These are phyloP conservation scores for Halotydeus destructor DNA, from an alignment of 1,140 invertebrate genomes.

Conservation along the genomic window DNA sequence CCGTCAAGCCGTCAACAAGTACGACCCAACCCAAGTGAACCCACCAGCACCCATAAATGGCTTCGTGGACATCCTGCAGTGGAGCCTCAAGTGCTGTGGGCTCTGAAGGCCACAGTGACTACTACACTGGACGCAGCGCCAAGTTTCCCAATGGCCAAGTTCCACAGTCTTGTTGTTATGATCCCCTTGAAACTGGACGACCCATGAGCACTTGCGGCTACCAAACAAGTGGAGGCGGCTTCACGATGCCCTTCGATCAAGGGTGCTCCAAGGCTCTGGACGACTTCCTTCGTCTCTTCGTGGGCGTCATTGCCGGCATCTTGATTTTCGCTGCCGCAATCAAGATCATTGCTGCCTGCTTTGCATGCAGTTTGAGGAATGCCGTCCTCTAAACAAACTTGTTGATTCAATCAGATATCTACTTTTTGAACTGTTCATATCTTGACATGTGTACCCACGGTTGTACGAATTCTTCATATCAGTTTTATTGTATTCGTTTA, in stretches of 20 bases:
- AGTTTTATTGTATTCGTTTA: too few relatives aligned
- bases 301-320: slow-evolving; percentile 3
- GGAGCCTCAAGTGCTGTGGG: slow-evolving; percentile 3
- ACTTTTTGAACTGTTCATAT: too few relatives aligned
- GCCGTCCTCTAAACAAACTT: too few relatives aligned
- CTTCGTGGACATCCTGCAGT: neutral
- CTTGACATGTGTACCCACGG: too few relatives aligned
- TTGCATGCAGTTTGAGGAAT: slow-evolving; percentile 7
- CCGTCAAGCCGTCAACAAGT: too few relatives aligned
- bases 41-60: neutral
- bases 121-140: too few relatives aligned
- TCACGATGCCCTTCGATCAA: neutral
- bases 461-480: too few relatives aligned
- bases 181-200: neutral
- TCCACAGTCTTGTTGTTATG: slow-evolving; percentile 2
- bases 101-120: too few relatives aligned
- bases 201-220: neutral
- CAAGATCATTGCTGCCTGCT: slow-evolving; percentile 8
- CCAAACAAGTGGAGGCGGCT: too few relatives aligned
- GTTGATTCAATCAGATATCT: too few relatives aligned
- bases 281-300: neutral
- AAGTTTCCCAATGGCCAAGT: too few relatives aligned
- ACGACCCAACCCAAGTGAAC: neutral
- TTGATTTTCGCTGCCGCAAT: neutral
- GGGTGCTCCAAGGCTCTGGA: slow-evolving; percentile 1